Conservation (phyloP, 2,888 invertebrate genomes). For the Phania funesta region DNA sequence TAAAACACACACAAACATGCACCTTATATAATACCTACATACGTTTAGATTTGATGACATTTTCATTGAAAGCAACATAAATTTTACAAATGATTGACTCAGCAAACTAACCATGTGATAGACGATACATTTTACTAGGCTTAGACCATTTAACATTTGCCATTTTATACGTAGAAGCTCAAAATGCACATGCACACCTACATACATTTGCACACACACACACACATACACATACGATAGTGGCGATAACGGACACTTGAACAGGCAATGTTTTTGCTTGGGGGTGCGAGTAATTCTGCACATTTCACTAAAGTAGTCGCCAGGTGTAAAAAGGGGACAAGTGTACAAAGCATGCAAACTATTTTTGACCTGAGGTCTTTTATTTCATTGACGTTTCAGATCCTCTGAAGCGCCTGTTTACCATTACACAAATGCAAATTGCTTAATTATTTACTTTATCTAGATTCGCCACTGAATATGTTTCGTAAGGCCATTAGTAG, state of each 20-base stretch:
- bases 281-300: conserved; percentile 3
- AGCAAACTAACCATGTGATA: conserved; percentile 72
- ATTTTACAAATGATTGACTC: conserved; percentile 74
- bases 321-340: neutral
- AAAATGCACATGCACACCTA: neutral
- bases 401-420: neutral
- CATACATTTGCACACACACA: neutral
- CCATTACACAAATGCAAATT: conserved; percentile 32
- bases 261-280: neutral
- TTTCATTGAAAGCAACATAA: conserved; percentile 72
- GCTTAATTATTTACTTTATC: neutral
- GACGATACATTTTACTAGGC: conserved; percentile 63
- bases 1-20: neutral
- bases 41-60: conserved; percentile 45
- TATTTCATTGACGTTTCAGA: neutral
- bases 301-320: neutral
- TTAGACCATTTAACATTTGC: conserved; percentile 66
- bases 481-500: neutral
- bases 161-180: conserved; percentile 28
- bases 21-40: neutral
- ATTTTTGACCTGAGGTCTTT: conserved; percentile 9
- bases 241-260: neutral
- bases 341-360: conserved; percentile 22
- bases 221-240: neutral
- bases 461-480: neutral